Evolutionary conservation across 2,113 vertebrate genomes (phyloP), one percentile per base, ranked within the genome.

Genomic region (Rhagologus leucostigma): DNA sequence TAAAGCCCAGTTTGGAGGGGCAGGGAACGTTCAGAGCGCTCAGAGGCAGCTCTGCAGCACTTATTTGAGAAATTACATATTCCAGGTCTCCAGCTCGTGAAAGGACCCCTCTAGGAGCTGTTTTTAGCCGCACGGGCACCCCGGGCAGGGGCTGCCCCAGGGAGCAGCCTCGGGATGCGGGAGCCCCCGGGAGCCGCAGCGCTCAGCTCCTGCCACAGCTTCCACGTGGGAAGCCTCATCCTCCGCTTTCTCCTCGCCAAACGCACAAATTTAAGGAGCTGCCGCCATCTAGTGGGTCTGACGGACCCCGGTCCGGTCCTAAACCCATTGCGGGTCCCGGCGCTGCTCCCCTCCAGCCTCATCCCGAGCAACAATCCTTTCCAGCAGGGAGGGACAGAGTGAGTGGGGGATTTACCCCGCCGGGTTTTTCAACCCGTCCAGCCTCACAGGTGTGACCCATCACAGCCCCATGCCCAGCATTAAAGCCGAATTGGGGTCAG

Each of bases 221-320:
- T 2, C 68, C 12, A 4, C 13, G 2, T 5, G 3, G 2, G 10
- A 5, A 44, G 0, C 18, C 5, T 6, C 19, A 5, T 3, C 18
- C 37, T 3, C 17, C 3, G 3, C 39, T 9, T 21, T 53, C 24
- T 24, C n/a, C 42, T 7, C 3, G 1, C 7, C 22, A 1, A n/a
- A 16, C 0, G 0, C 73, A 19, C 87, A 97, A 94, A 76, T 13
- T 15, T 89, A 46, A 74, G 82, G 60, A 52, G 53, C 70, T 63
- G 78, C 77, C 87, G 65, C 97, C 97, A 98, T 64, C 98, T 98
- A 96, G 96, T 22, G 98, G 87, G 71, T 27, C 41, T 16, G 22
- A 20, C 1, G 3, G 26, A 1, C 5, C 56, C 8, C 24, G 23
- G 0, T 1, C 12, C 1, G 6, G 10, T 17, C 46, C 11, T 0